Conservation (phyloP, 2,888 invertebrate species). For the Schizotus pectinicornis region DNA sequence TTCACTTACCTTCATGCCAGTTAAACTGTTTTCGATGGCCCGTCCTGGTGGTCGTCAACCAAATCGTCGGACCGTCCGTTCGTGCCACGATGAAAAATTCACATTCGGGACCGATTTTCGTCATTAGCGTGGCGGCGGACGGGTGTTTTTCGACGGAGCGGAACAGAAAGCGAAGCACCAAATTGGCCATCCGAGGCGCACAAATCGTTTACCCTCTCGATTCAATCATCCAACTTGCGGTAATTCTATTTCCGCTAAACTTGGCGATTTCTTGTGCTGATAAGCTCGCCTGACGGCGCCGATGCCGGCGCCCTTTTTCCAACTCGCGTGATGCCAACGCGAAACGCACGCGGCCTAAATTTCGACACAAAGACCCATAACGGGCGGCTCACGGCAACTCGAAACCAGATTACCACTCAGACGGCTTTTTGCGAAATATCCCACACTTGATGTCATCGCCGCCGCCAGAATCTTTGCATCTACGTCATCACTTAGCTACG, state of each 20-base stretch:
- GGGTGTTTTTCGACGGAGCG: too few relatives aligned
- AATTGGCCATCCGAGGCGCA: slow-evolving; percentile 43
- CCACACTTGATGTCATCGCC: too few relatives aligned
- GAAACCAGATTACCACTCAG: too few relatives aligned
- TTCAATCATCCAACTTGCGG: slow-evolving; percentile 46
- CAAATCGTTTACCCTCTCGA: slow-evolving; percentile 40
- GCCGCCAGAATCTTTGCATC: too few relatives aligned
- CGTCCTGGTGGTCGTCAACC: not conserved
- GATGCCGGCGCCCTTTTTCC: too few relatives aligned
- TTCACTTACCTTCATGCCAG: slow-evolving; percentile 3
- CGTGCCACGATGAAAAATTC: slow-evolving; percentile 42
- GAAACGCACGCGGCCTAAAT: too few relatives aligned
- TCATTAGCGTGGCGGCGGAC: slow-evolving; percentile 19
- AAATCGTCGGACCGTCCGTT: slow-evolving; percentile 11
- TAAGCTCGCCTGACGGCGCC: too few relatives aligned
- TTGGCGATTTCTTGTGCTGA: slow-evolving; percentile 11
- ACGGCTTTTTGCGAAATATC: too few relatives aligned
- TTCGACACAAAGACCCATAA: too few relatives aligned
- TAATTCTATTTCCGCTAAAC: slow-evolving; percentile 46
- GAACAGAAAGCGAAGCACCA: slow-evolving; percentile 39
- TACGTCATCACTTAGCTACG: too few relatives aligned
- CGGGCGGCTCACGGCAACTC: too few relatives aligned
- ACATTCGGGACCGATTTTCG: slow-evolving; percentile 32
- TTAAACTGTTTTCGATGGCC: slow-evolving; percentile 19
- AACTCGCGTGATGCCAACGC: too few relatives aligned